phyloP scores from a whole-genome alignment of 1,140 invertebrate genomes.

The Cecropterus lyciades region DNA sequence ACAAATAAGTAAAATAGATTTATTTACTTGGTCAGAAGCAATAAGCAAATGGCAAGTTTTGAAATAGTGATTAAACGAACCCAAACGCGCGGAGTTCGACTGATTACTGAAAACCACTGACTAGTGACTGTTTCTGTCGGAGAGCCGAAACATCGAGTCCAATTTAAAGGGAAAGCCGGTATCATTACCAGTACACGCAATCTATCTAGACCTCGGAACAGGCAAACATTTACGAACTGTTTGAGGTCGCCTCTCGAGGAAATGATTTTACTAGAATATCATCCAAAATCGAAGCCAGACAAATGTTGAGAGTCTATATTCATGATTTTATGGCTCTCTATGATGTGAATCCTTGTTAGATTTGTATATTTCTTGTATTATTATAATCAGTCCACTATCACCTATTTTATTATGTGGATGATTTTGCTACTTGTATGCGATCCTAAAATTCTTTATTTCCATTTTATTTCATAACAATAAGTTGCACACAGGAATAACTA shows the following conservation, averaged over 20 bases:
- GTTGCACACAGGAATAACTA: too few species aligned
- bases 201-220: conserved; percentile 27
- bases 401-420: too few species aligned
- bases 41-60: not conserved
- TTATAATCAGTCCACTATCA: too few species aligned
- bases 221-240: conserved; percentile 24
- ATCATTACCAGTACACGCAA: conserved; percentile 31
- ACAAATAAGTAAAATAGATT: too few species aligned
- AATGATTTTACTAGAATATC: not conserved
- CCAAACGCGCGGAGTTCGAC: not conserved
- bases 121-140: conserved; percentile 16
- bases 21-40: not conserved
- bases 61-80: not conserved
- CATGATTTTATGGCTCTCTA: too few species aligned
- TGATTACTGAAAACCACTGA: conserved; percentile 24
- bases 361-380: too few species aligned
- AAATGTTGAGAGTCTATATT: too few species aligned
- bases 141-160: conserved; percentile 18
- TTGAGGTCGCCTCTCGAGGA: conserved; percentile 14
- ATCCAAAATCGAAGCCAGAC: not conserved
- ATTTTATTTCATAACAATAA: too few species aligned
- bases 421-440: too few species aligned
- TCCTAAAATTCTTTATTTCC: too few species aligned
- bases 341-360: too few species aligned
- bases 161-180: conserved; percentile 32